phyloP scores from a whole-genome alignment of 2,113 vertebrate species.

The Zosterops pallidus region DNA sequence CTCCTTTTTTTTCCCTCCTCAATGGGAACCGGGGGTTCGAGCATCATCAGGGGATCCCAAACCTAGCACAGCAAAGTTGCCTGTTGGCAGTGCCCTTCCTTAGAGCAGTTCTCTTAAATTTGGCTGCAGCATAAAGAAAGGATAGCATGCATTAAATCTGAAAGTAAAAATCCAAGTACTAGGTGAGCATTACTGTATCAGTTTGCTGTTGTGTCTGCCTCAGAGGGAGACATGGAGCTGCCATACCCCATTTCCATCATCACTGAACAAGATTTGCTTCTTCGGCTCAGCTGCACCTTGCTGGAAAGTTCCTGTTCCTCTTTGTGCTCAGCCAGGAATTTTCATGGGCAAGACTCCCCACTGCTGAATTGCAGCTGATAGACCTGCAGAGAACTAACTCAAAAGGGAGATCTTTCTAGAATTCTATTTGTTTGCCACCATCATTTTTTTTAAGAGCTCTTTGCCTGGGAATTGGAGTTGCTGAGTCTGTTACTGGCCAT shows the following conservation, averaged over 20 bases:
- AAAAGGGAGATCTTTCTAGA: not conserved
- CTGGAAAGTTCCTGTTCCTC: not conserved
- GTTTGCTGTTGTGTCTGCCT: not conserved
- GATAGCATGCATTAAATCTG: not conserved
- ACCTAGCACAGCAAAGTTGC: not conserved
- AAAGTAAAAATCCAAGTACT: not conserved
- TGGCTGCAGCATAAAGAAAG: not conserved
- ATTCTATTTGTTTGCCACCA: not conserved
- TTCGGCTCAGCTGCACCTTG: not conserved
- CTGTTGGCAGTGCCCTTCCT: not conserved
- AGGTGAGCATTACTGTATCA: fast-evolving
- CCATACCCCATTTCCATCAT: not conserved
- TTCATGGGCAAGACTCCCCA: not conserved
- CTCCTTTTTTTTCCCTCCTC: too few species aligned
- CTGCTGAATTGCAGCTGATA: not conserved
- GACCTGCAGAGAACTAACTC: not conserved
- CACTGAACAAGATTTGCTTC: not conserved
- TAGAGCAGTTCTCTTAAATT: not conserved
- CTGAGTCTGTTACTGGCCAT: not conserved
- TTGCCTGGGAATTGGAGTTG: not conserved
- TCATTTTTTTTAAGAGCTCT: not conserved
- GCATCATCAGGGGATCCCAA: not conserved
- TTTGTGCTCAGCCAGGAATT: not conserved
- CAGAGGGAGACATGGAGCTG: not conserved
- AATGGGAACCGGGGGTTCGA: not conserved